Percentiles rank a stretch among this genome's conserved stretches.
phyloP scores from a whole-genome alignment of 2,113 vertebrate species.

The Silurus meridionalis region DNA sequence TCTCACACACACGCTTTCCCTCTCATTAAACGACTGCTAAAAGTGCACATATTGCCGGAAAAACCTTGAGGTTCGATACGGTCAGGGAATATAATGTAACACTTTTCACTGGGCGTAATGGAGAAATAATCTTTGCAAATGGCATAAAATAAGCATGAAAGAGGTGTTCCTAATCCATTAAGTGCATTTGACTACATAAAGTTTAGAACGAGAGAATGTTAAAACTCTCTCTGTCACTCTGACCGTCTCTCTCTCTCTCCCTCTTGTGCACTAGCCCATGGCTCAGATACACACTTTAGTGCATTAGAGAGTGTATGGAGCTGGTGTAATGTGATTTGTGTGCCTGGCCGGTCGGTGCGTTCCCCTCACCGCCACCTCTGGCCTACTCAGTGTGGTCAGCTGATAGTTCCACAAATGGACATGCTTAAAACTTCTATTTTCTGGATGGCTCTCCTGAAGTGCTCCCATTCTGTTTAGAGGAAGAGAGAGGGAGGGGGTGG shows the following conservation, averaged over 20 bases:
- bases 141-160: slow-evolving; percentile 27
- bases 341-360: slow-evolving; percentile 68
- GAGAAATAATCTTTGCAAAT: slow-evolving; percentile 32
- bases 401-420: slow-evolving; percentile 79
- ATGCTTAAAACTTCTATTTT: slow-evolving; percentile 74
- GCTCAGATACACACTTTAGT: slow-evolving; percentile 71
- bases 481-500: background rate
- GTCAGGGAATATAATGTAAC: slow-evolving; percentile 23
- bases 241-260: background rate
- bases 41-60: slow-evolving; percentile 26
- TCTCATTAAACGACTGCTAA: background rate
- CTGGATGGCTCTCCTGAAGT: slow-evolving; percentile 64
- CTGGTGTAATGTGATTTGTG: slow-evolving; percentile 75
- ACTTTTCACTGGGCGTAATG: background rate
- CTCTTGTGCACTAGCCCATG: slow-evolving; percentile 10
- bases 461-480: slow-evolving; percentile 38
- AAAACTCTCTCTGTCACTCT: slow-evolving; percentile 22
- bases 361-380: slow-evolving; percentile 67
- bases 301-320: slow-evolving; percentile 70
- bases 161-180: slow-evolving; percentile 31
- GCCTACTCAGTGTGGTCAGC: slow-evolving; percentile 68
- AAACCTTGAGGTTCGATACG: slow-evolving; percentile 2
- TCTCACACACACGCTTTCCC: background rate
- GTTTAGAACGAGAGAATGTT: slow-evolving; percentile 27
- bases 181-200: slow-evolving; percentile 31